Percentiles rank a stretch among this genome's conserved stretches.
Conservation (phyloP, 2,113 vertebrate species). For the Hippocampus mohnikei region DNA sequence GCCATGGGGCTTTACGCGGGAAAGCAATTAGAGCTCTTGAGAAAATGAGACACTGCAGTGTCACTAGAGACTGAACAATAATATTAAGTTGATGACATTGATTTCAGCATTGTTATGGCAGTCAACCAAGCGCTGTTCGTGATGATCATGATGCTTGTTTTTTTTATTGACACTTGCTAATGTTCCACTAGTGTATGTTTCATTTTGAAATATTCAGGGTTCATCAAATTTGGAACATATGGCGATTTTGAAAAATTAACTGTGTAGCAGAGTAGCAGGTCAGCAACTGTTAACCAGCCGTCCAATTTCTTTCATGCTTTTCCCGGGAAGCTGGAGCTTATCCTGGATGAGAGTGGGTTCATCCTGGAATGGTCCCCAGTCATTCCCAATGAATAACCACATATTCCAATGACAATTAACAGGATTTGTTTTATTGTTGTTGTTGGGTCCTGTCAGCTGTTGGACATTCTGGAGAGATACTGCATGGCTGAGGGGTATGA, state of each 20-base stretch:
- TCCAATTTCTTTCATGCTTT: not conserved
- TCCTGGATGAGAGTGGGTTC: not conserved
- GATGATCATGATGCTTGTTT: not conserved
- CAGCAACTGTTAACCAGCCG: too few relatives aligned
- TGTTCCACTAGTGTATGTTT: not conserved
- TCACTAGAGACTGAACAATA: constrained; percentile 41
- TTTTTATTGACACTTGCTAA: constrained; percentile 5
- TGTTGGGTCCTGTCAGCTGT: constrained; percentile 66
- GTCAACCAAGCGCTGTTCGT: not conserved
- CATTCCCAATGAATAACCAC: not conserved
- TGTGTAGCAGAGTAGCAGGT: too few relatives aligned
- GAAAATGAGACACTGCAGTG: constrained; percentile 23
- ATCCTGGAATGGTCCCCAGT: not conserved
- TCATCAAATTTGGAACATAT: too few relatives aligned
- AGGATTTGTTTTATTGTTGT: not conserved
- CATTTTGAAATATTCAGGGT: not conserved
- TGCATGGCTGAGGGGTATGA: constrained; percentile 92
- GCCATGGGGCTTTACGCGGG: constrained; percentile 9
- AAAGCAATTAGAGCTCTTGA: constrained; percentile 20
- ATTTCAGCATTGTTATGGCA: constrained; percentile 16
- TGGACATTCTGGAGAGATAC: constrained; percentile 89
- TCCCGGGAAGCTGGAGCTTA: not conserved
- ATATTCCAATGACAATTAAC: not conserved
- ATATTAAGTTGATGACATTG: constrained; percentile 39
- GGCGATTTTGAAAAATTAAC: too few relatives aligned